A percentile compares a stretch with the other conserved stretches of the same genome.
phyloP scores from a whole-genome alignment of 1,140 invertebrate species.

The Nilaparvata lugens region DNA sequence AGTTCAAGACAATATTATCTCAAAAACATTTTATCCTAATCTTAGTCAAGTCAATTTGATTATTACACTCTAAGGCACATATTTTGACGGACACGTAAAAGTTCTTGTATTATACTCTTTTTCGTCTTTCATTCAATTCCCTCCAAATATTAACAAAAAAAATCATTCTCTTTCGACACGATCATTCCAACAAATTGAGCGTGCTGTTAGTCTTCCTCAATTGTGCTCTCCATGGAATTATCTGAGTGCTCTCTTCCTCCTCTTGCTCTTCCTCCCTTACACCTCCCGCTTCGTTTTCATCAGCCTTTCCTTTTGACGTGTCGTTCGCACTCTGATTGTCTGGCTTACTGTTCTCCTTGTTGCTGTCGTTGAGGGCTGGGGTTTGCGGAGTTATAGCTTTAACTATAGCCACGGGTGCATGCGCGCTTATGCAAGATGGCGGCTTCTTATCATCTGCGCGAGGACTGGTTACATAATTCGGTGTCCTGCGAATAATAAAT shows the following conservation, averaged over 20 bases:
- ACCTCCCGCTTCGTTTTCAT: constrained; percentile 23
- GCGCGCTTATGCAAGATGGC: not conserved
- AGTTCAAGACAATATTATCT: too few relatives aligned
- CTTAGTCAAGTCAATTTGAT: too few relatives aligned
- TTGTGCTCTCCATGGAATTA: constrained; percentile 80
- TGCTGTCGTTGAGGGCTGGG: constrained; percentile 19
- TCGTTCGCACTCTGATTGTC: constrained; percentile 5
- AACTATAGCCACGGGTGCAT: not conserved
- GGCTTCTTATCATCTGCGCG: constrained; percentile 12
- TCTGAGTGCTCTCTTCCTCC: constrained; percentile 47
- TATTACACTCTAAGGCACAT: too few relatives aligned
- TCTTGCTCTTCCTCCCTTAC: constrained; percentile 23
- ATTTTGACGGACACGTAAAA: too few relatives aligned
- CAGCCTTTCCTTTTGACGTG: constrained; percentile 2
- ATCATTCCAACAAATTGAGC: constrained; percentile 58
- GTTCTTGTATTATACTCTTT: too few relatives aligned
- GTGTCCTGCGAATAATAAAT: not conserved
- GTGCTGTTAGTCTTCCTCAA: constrained; percentile 81
- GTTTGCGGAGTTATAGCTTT: not conserved
- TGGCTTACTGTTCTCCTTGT: constrained; percentile 30
- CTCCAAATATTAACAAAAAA: too few relatives aligned
- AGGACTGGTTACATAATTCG: too few relatives aligned
- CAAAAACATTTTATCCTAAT: too few relatives aligned
- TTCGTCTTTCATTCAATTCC: too few relatives aligned
- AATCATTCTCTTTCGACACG: too few relatives aligned